Conservation (phyloP, 2,113 vertebrate genomes). For the Percina caprodes region DNA sequence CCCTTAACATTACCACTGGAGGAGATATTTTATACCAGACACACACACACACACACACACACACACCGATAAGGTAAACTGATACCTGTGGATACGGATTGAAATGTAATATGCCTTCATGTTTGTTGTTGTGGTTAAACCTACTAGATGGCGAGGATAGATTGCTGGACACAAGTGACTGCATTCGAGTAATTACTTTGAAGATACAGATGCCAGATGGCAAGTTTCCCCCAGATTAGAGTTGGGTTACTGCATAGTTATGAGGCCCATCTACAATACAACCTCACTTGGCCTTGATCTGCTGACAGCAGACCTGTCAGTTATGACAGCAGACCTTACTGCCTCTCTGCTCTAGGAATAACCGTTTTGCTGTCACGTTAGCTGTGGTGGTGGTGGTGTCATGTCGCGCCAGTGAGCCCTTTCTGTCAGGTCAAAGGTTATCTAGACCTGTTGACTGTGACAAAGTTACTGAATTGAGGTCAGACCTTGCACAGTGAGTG, state of each 20-base stretch:
- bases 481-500: slow-evolving; percentile 14
- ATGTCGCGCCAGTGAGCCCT: slow-evolving; percentile 61
- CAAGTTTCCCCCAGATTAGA: slow-evolving; percentile 46
- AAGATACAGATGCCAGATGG: slow-evolving; percentile 57
- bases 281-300: slow-evolving; percentile 38
- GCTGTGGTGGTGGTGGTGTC: slow-evolving; percentile 47
- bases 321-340: slow-evolving; percentile 28
- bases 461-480: slow-evolving; percentile 49
- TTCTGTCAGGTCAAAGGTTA: slow-evolving; percentile 74
- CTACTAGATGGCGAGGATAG: slow-evolving; percentile 1
- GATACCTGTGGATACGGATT: slow-evolving; percentile 23
- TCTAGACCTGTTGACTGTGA: slow-evolving; percentile 67
- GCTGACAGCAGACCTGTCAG: slow-evolving; percentile 39
- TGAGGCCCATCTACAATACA: slow-evolving; percentile 17
- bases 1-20: not conserved
- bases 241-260: slow-evolving; percentile 39
- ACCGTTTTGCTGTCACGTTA: slow-evolving; percentile 53
- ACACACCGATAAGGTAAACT: slow-evolving; percentile 17
- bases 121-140: slow-evolving; percentile 39
- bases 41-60: not conserved
- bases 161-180: slow-evolving; percentile 52
- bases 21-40: slow-evolving; percentile 5
- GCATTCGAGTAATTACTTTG: slow-evolving; percentile 62
- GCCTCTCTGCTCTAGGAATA: slow-evolving; percentile 51
- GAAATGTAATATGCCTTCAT: slow-evolving; percentile 19